Conservation (phyloP, 2,888 invertebrate genomes). For the Boloria selene region DNA sequence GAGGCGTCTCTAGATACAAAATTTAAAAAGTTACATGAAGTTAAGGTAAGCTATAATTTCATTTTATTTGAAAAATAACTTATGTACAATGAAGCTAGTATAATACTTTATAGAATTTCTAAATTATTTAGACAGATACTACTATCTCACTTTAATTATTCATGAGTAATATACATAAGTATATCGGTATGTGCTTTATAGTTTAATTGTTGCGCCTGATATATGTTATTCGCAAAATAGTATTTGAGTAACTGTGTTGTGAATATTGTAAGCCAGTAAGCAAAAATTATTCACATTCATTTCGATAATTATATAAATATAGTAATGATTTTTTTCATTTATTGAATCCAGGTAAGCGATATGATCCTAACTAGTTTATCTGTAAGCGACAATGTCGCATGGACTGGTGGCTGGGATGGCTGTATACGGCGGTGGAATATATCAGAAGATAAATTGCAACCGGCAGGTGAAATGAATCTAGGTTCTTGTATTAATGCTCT, state of each 20-base stretch:
- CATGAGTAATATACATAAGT: no score
- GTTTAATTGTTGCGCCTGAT: no score
- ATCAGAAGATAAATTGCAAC: conserved; percentile 54
- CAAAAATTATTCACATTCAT: no score
- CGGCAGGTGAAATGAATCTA: conserved; percentile 63
- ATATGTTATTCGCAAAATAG: no score
- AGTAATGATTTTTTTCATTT: not conserved
- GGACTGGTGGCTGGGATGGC: conserved; percentile 83
- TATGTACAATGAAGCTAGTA: no score
- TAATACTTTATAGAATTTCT: no score
- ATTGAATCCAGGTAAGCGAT: conserved; percentile 64
- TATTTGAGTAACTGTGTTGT: no score
- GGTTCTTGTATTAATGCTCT: conserved; percentile 70
- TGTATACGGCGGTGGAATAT: conserved; percentile 71
- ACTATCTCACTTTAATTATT: no score
- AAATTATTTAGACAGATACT: no score
- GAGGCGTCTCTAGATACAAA: conserved; percentile 68
- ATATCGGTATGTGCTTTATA: no score
- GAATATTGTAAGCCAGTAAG: no score
- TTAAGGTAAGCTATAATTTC: conserved; percentile 63
- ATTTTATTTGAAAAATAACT: no score
- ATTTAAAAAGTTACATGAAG: conserved; percentile 78
- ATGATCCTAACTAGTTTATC: conserved; percentile 78
- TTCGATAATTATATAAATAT: not conserved
- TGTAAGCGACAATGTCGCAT: conserved; percentile 66